Conservation (phyloP, 2,797 vertebrate species). For the Poliocrania exsul region DNA sequence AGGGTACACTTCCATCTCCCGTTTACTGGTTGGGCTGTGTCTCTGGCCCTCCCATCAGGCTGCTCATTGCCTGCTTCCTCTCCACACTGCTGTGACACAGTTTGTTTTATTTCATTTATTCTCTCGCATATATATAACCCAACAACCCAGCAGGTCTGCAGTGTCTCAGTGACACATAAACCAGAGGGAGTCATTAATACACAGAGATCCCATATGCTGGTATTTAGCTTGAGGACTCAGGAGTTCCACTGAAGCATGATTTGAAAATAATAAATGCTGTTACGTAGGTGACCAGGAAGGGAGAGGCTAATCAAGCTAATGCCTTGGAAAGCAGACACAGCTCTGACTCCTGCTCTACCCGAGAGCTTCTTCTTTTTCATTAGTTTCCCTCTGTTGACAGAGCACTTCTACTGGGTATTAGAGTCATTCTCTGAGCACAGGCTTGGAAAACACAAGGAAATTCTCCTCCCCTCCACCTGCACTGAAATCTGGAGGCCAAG, state of each 20-base stretch:
- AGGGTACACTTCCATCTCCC: not conserved
- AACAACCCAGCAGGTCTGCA: not conserved
- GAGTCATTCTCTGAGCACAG: not conserved
- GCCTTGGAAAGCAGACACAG: not conserved
- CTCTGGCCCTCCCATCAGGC: not conserved
- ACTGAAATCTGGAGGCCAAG: not conserved
- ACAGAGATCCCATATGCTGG: not conserved
- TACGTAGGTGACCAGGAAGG: not conserved
- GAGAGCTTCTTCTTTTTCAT: not conserved
- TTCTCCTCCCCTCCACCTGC: not conserved
- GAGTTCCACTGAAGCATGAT: not conserved
- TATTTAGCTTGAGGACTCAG: not conserved
- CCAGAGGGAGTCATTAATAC: not conserved
- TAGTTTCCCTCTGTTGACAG: not conserved
- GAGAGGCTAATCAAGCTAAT: not conserved
- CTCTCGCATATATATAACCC: not conserved
- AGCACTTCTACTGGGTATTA: not conserved
- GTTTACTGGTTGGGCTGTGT: not conserved
- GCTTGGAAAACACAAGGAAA: not conserved
- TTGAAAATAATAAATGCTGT: not conserved
- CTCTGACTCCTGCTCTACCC: not conserved
- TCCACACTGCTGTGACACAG: not conserved
- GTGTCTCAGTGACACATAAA: not conserved
- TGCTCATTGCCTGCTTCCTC: not conserved
- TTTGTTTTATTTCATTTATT: constrained; percentile 23